These are phyloP conservation scores for Uropetala carovei DNA, from an alignment of 2,888 invertebrate genomes.

Conservation along the genomic window DNA sequence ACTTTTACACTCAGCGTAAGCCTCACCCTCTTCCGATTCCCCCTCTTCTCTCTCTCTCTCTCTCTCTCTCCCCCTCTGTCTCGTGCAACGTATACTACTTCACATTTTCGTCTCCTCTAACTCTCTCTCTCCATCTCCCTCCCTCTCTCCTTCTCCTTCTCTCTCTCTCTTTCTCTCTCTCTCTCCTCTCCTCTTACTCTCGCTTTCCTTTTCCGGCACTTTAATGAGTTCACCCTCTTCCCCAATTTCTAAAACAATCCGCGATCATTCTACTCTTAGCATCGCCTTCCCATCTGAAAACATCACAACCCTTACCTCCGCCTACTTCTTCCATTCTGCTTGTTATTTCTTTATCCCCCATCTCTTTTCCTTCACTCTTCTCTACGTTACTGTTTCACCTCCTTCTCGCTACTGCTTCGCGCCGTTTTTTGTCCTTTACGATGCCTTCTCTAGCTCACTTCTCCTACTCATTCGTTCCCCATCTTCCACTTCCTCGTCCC, in stretches of 20 bases:
- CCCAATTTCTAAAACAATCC: constrained; percentile 9
- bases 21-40: neutral
- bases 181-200: neutral
- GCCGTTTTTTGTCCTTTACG: neutral
- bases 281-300: constrained; percentile 8
- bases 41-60: neutral
- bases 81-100: neutral
- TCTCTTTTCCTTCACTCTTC: neutral
- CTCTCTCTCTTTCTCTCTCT: neutral
- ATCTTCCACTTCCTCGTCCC: neutral
- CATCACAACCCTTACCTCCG: neutral
- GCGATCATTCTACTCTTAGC: neutral
- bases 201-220: neutral
- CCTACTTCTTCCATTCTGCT: neutral
- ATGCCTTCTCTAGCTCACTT: neutral
- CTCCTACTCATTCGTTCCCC: neutral
- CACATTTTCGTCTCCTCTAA: neutral
- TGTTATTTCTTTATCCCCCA: neutral
- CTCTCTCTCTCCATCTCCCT: neutral
- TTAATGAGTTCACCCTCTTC: neutral
- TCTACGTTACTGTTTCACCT: neutral
- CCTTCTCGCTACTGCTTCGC: neutral
- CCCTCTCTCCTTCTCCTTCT: neutral
- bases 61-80: neutral
- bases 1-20: neutral